Base-by-base conservation (phyloP, 2,113 vertebrate species). In the Erinaceus europaeus region DNA sequence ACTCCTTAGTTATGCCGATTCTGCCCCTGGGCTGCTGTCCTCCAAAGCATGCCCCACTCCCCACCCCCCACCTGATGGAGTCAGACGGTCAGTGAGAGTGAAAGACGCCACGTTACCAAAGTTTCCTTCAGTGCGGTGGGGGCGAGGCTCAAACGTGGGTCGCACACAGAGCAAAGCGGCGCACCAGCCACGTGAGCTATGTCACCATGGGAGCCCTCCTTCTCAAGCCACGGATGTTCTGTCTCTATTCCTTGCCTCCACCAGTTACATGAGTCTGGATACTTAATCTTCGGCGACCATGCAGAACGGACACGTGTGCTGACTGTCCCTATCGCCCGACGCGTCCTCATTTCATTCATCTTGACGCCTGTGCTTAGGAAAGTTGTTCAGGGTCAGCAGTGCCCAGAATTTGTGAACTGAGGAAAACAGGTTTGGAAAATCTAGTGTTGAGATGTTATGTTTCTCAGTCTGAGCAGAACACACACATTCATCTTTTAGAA, bases 401-500 rank as follows among this genome's bases (percentile, higher is more conserved):
- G 38, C 64, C n/a, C 90, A 36, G n/a, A 80, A 77, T 40, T 76
- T 76, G 32, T 84, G 46, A 50, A 68, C 46, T 64, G 64, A 84
- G 57, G 53, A 75, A 82, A 71, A 83, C n/a, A 48, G 77, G n/a
- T 81, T 75, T 57, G 42, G 9, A 55, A 23, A n/a, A 65, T 46
- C 29, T 50, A 46, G 6, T 84, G 11, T 42, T 77, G 44, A 78
- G 64, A 50, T 84, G 46, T 57, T 64, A 82, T 62, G 25, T 82
- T 85, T 86, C 40, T 77, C 61, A 71, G 9, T 72, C 68, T 52
- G 85, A 78, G 36, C 57, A 68, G 46, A 84, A 40, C 10, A 48
- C 2, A 18, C 62, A 81, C 89, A 86, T 71, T n/a, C n/a, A n/a
- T n/a, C n/a, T 74, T 65, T 20, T 76, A 86, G 40, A 87, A 75